A percentile compares a stretch with the other conserved stretches of the same genome.
These are phyloP conservation scores for Podarcis muralis DNA, from an alignment of 2,113 vertebrate species.

Conservation along the genomic window DNA sequence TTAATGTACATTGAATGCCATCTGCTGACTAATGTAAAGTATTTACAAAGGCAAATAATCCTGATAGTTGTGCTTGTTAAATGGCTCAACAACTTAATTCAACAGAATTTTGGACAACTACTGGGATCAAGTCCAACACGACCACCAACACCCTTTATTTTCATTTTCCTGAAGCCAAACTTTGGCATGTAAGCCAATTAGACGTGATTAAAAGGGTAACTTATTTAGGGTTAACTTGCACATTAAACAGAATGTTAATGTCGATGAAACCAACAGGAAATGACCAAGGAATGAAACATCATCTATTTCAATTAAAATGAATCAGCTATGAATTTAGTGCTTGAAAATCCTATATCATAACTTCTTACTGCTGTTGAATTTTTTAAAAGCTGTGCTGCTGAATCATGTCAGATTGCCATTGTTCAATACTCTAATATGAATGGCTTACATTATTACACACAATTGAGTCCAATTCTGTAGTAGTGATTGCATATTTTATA, in stretches of 20 bases:
- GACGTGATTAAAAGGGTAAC: slow-evolving; percentile 34
- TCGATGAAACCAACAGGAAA: slow-evolving; percentile 27
- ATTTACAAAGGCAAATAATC: slow-evolving; percentile 69
- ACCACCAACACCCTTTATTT: slow-evolving; percentile 14
- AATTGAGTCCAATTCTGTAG: neutral
- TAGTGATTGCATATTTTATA: no score
- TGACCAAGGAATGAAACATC: slow-evolving; percentile 26
- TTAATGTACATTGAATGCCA: slow-evolving; percentile 73
- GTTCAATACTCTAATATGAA: neutral
- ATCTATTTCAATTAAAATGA: neutral
- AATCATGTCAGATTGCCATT: neutral
- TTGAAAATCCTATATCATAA: slow-evolving; percentile 14
- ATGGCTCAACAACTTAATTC: slow-evolving; percentile 25
- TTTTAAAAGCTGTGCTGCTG: neutral
- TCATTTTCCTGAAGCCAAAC: neutral
- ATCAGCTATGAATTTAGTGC: slow-evolving; percentile 31
- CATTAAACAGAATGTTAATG: slow-evolving; percentile 37
- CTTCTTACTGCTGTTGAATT: neutral
- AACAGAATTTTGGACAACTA: slow-evolving; percentile 38
- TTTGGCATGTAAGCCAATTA: slow-evolving; percentile 49
- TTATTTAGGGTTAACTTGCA: slow-evolving; percentile 13
- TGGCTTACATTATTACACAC: neutral
- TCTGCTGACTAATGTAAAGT: slow-evolving; percentile 77
- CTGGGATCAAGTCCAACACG: slow-evolving; percentile 41
- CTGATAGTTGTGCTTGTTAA: slow-evolving; percentile 57